Percentiles rank a stretch among this genome's conserved stretches.
These are phyloP conservation scores for Megaptera novaeangliae DNA, from an alignment of 2,113 vertebrate genomes.

Conservation along the genomic window DNA sequence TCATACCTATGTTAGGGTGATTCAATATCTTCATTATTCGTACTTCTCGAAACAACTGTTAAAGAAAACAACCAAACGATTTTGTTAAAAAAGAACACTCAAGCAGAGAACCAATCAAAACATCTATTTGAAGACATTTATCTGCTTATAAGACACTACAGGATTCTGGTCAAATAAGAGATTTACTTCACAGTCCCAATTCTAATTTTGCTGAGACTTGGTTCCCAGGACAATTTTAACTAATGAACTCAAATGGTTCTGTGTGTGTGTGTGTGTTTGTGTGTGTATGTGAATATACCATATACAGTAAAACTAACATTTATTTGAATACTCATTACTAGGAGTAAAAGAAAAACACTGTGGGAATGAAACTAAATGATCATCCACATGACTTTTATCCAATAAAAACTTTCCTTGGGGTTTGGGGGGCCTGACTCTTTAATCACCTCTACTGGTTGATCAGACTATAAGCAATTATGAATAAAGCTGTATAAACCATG, in stretches of 20 bases:
- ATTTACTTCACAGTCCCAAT: not conserved
- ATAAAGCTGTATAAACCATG: not conserved
- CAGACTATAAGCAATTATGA: not conserved
- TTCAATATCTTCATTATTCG: conserved; percentile 99
- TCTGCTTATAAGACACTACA: not conserved
- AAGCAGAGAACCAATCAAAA: not conserved
- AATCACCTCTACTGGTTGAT: not conserved
- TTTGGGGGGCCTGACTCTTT: not conserved
- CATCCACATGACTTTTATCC: not conserved
- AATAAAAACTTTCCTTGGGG: not conserved
- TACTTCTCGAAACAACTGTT: conserved; percentile 97
- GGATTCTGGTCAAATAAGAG: not conserved
- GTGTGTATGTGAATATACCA: not conserved
- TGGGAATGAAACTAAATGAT: not conserved
- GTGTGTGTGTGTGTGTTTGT: not conserved
- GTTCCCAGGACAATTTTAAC: not conserved
- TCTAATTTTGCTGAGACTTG: not conserved
- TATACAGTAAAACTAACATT: not conserved
- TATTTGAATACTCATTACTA: not conserved
- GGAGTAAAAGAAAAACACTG: not conserved
- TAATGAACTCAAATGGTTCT: not conserved
- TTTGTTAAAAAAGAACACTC: not conserved
- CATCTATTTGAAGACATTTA: not conserved
- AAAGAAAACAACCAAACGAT: conserved; percentile 71
- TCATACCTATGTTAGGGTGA: conserved; percentile 97